Conservation (phyloP, 2,113 vertebrate genomes). For the Nannobrachium achirus region DNA sequence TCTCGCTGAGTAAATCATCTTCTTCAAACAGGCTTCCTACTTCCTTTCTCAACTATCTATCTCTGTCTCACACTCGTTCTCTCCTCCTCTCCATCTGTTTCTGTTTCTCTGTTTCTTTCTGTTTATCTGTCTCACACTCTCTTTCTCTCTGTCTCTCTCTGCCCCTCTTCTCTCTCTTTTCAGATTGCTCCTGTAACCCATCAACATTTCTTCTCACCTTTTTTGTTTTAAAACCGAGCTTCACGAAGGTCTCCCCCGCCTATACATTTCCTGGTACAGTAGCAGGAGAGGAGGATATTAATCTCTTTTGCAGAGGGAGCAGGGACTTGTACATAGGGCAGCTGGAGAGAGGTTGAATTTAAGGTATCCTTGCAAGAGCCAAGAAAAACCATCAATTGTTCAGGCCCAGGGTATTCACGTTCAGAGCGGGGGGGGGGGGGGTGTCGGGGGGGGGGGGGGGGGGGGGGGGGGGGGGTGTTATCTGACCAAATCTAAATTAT, state of each 20-base stretch:
- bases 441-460: no score
- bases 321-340: slow-evolving; percentile 12
- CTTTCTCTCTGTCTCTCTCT: background rate
- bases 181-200: background rate
- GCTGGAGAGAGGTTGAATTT: slow-evolving; percentile 27
- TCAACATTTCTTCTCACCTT: background rate
- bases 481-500: no score
- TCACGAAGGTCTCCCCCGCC: background rate
- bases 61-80: background rate
- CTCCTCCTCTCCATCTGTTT: no score
- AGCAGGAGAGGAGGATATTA: slow-evolving; percentile 8
- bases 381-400: slow-evolving; percentile 31
- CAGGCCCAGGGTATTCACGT: background rate
- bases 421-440: no score
- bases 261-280: slow-evolving; percentile 19
- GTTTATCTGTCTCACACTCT: no score
- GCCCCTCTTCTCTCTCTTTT: background rate
- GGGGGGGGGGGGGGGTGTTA: no score
- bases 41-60: background rate
- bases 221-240: background rate
- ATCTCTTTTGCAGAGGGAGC: slow-evolving; percentile 48
- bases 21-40: slow-evolving; percentile 11
- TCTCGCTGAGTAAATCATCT: slow-evolving; percentile 28
- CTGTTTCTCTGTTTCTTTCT: no score
- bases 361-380: slow-evolving; percentile 22